phyloP scores from a whole-genome alignment of 2,797 vertebrate species.

The Sebastolobus altivelis region DNA sequence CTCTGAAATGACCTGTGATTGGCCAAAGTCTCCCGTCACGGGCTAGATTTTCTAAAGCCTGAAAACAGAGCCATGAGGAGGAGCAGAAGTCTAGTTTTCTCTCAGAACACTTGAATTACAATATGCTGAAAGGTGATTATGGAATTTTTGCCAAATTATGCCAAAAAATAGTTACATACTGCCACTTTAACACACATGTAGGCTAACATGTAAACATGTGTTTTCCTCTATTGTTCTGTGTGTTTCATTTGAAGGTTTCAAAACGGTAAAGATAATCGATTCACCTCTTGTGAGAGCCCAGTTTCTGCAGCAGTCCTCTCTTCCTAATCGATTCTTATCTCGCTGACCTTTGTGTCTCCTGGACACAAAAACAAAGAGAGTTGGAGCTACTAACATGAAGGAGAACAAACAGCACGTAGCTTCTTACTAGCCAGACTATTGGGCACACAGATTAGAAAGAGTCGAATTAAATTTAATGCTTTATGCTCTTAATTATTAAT shows the following conservation, averaged over 20 bases:
- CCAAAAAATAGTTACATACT: no score
- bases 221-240: background rate
- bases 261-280: conserved; percentile 26
- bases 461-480: background rate
- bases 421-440: background rate
- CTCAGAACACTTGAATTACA: no score
- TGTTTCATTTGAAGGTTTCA: conserved; percentile 37
- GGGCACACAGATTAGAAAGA: background rate
- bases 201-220: background rate
- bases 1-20: no score
- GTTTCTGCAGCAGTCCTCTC: conserved; percentile 10
- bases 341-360: conserved; percentile 52
- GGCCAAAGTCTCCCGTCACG: no score
- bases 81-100: no score
- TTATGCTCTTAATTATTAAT: background rate
- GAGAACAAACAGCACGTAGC: background rate
- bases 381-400: background rate
- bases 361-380: background rate
- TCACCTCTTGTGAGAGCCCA: conserved; percentile 21
- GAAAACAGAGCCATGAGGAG: no score
- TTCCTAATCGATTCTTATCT: conserved; percentile 54
- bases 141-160: no score
- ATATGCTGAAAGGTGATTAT: no score
- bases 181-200: background rate
- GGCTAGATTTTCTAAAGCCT: no score